Base-by-base conservation (phyloP, 2,113 vertebrate genomes). In the Rhodinocichla rosea region DNA sequence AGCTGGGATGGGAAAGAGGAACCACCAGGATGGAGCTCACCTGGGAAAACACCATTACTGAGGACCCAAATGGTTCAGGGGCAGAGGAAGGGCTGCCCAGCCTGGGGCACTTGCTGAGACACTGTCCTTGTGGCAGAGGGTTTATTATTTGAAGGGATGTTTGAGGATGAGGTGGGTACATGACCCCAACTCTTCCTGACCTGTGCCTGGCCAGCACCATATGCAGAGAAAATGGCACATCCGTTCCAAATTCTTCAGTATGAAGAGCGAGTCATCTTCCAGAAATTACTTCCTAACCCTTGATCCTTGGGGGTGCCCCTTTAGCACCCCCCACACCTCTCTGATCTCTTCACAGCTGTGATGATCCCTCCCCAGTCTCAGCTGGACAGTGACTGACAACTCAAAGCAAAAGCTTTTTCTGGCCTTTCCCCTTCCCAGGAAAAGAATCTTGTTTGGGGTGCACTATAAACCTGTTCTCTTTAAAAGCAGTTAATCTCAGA, bases 31-130 rank as follows among this genome's bases (percentile, higher is more conserved):
- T 0, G 20, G 50, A 17, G 18, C 78, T 90, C 30, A 4, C 49
- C 74, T n/a, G 17, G 65, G 42, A 35, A 18, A 13, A 17, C 2
- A 9, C 33, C 2, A 0, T 39, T 12, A 1, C 3, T 37, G 17
- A 11, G 32, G 5, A 45, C 7, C 23, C 4, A 3, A 7, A 16
- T 14, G 1, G 0, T 16, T 24, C 33, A 21, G 35, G 55, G 35
- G 32, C 33, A 39, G 3, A 68, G 39, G 49, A 67, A 3, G n/a
- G 35, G 5, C 13, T 15, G 68, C 42, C 33, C 35, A 6, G 6
- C 1, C 27, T 6, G 3, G 32, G 30, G 18, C 27, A 6, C 50
- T 26, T 69, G 16, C 30, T 3, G 10, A 40, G 45, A 15, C 26
- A 32, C 33, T 1, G 0, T 42, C n/a, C 47, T 35, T 1, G 0